Conservation (phyloP, 1,140 invertebrate species). For the Drosophila ficusphila region DNA sequence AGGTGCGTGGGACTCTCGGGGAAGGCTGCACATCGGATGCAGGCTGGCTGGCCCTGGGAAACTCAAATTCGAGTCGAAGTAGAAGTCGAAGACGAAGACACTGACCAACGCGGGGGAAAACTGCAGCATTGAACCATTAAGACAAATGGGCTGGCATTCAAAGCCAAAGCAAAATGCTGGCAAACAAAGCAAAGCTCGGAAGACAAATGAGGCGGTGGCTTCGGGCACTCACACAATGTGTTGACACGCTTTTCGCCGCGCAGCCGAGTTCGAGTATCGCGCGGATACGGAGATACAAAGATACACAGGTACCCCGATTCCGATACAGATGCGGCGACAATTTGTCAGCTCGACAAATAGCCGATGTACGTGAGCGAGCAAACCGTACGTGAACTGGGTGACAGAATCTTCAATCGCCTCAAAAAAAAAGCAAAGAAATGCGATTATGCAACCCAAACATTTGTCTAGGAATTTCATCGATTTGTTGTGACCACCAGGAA, state of each 20-base stretch:
- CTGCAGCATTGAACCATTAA: slow-evolving; percentile 67
- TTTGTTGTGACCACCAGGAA: slow-evolving; percentile 49
- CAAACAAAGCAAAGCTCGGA: slow-evolving; percentile 55
- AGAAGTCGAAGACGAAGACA: slow-evolving; percentile 22
- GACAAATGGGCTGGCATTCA: slow-evolving; percentile 67
- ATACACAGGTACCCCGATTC: slow-evolving; percentile 27
- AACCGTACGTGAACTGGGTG: slow-evolving; percentile 73
- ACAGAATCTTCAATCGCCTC: slow-evolving; percentile 46
- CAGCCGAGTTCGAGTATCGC: slow-evolving; percentile 41
- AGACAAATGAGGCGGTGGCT: slow-evolving; percentile 71
- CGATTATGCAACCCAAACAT: slow-evolving; percentile 49
- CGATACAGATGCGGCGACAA: slow-evolving; percentile 50
- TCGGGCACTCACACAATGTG: slow-evolving; percentile 61
- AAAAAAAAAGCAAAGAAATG: slow-evolving; percentile 14
- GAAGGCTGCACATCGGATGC: slow-evolving; percentile 24
- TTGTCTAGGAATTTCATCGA: slow-evolving; percentile 52
- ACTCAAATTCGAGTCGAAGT: slow-evolving; percentile 19
- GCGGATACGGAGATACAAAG: slow-evolving; percentile 57
- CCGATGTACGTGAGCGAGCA: slow-evolving; percentile 60
- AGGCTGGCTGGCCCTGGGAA: slow-evolving; percentile 27
- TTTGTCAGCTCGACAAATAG: slow-evolving; percentile 74
- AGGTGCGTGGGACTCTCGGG: slow-evolving; percentile 57
- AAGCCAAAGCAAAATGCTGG: slow-evolving; percentile 42
- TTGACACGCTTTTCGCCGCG: slow-evolving; percentile 68
- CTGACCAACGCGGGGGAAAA: slow-evolving; percentile 2